Conservation (phyloP, 2,113 vertebrate species). For the Mobula hypostoma region DNA sequence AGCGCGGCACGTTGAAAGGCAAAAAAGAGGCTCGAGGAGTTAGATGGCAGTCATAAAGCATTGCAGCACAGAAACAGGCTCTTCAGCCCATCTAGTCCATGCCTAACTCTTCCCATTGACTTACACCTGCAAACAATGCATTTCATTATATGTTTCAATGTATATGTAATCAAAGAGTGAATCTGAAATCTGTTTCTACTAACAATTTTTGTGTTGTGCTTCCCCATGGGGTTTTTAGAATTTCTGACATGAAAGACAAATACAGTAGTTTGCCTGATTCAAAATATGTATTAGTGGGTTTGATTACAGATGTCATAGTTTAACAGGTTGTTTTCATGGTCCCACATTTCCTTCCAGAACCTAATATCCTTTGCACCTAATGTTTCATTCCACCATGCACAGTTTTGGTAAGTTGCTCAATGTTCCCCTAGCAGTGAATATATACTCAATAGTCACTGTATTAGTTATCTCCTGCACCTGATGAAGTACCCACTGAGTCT, state of each 20-base stretch:
- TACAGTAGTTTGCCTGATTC: conserved; percentile 11
- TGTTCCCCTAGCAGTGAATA: neutral
- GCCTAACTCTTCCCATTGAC: too few relatives aligned
- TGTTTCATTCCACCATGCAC: neutral
- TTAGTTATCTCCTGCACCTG: too few relatives aligned
- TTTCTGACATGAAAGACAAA: conserved; percentile 26
- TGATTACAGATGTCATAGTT: neutral
- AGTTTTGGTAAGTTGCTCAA: neutral
- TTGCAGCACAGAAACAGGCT: too few relatives aligned
- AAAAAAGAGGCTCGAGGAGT: too few relatives aligned
- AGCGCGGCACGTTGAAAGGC: too few relatives aligned
- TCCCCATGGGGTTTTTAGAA: conserved; percentile 23
- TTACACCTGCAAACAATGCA: too few relatives aligned
- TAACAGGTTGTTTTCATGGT: neutral
- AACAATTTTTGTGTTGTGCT: neutral
- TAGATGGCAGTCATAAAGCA: too few relatives aligned
- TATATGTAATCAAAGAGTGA: too few relatives aligned
- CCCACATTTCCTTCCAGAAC: conserved; percentile 14
- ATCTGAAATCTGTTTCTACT: neutral
- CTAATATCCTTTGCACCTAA: neutral
- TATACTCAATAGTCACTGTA: neutral
- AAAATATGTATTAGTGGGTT: conserved; percentile 10
- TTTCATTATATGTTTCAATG: too few relatives aligned
- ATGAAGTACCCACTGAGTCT: too few relatives aligned
- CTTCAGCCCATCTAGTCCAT: too few relatives aligned